Conservation (phyloP, 2,888 invertebrate genomes). For the Harpagoxenus sublaevis region DNA sequence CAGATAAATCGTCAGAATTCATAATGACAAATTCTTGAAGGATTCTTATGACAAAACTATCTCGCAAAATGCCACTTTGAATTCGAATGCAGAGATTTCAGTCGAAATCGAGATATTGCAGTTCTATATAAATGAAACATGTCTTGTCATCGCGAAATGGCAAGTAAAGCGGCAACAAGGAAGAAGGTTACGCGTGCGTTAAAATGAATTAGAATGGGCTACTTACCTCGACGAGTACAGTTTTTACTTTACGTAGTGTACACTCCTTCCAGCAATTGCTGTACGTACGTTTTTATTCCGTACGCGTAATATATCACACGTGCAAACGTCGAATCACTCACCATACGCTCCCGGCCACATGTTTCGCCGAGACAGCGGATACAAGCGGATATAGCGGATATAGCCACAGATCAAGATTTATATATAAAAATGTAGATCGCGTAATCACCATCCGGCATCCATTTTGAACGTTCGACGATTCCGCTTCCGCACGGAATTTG, state of each 20-base stretch:
- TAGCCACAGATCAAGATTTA: too few relatives aligned
- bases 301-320: constrained; percentile 45
- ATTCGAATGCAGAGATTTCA: not conserved
- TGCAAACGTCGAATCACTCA: not conserved
- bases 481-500: too few relatives aligned
- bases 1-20: not conserved
- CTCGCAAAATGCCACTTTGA: not conserved
- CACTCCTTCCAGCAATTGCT: not conserved
- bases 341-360: constrained; percentile 1
- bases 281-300: constrained; percentile 53
- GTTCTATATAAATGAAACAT: too few relatives aligned
- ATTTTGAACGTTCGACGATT: too few relatives aligned
- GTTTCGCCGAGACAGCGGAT: not conserved
- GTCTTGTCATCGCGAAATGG: not conserved
- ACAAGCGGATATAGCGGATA: too few relatives aligned
- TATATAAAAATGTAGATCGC: too few relatives aligned
- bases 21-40: not conserved
- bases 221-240: constrained; percentile 52
- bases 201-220: not conserved
- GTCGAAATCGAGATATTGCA: too few relatives aligned
- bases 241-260: not conserved
- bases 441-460: too few relatives aligned
- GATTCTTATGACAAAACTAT: not conserved
- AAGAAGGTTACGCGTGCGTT: constrained; percentile 63
- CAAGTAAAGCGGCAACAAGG: not conserved